Conservation (phyloP, 2,797 vertebrate genomes). For the Scomberomorus guttatus region DNA sequence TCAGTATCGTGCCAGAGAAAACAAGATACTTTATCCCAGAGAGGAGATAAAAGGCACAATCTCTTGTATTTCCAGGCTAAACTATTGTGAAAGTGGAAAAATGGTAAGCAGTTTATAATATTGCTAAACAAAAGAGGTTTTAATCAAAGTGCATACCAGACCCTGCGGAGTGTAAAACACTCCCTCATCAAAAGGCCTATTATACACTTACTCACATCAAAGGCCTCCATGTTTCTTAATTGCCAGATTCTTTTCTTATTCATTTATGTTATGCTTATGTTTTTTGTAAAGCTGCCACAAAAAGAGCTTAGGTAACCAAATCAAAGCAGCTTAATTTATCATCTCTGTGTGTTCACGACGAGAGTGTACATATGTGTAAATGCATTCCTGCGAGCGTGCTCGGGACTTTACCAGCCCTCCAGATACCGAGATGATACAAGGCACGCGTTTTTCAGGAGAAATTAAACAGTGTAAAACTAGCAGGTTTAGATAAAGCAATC, state of each 20-base stretch:
- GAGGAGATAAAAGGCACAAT: slow-evolving; percentile 41
- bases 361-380: slow-evolving; percentile 68
- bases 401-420: slow-evolving; percentile 55
- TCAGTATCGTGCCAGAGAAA: slow-evolving; percentile 22
- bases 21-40: slow-evolving; percentile 28
- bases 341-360: slow-evolving; percentile 65
- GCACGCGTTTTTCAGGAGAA: slow-evolving; percentile 68
- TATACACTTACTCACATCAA: slow-evolving; percentile 83
- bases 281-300: slow-evolving; percentile 72
- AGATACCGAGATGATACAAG: slow-evolving; percentile 71
- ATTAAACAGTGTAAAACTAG: slow-evolving; percentile 78
- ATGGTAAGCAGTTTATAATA: slow-evolving; percentile 78
- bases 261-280: slow-evolving; percentile 80
- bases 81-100: slow-evolving; percentile 76
- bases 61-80: slow-evolving; percentile 64
- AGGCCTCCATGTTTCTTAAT: slow-evolving; percentile 80
- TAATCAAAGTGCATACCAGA: slow-evolving; percentile 80
- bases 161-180: slow-evolving; percentile 77
- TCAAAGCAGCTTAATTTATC: slow-evolving; percentile 77
- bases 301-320: slow-evolving; percentile 66
- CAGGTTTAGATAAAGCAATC: slow-evolving; percentile 85
- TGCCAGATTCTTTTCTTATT: slow-evolving; percentile 80
- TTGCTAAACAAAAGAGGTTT: slow-evolving; percentile 82
- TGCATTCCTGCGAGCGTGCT: slow-evolving; percentile 46
- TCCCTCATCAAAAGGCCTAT: slow-evolving; percentile 81